phyloP scores from a whole-genome alignment of 2,797 vertebrate genomes.

The Anabacerthia variegaticeps region DNA sequence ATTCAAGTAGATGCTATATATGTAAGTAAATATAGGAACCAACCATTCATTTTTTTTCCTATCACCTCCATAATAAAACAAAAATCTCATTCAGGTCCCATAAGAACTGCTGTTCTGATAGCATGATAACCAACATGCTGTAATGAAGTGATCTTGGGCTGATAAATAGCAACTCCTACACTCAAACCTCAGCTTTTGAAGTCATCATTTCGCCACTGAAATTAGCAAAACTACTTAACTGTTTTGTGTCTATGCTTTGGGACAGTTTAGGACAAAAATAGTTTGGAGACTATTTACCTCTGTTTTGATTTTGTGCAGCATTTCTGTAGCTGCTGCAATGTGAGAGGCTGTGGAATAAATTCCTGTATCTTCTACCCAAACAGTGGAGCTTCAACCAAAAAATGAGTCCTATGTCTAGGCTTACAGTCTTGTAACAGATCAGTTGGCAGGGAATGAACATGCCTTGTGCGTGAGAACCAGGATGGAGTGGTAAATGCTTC shows the following conservation, averaged over 20 bases:
- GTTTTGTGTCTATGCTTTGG: background rate
- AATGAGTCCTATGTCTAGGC: fast-evolving
- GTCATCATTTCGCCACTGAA: background rate
- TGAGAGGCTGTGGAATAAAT: background rate
- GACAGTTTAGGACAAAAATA: background rate
- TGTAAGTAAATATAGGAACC: background rate
- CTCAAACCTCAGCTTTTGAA: background rate
- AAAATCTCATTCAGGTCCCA: background rate
- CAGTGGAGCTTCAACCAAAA: background rate
- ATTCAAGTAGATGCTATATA: background rate
- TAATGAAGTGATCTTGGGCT: background rate
- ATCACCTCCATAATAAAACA: background rate
- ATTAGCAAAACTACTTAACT: background rate
- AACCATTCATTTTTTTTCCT: background rate
- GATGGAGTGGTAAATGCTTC: background rate
- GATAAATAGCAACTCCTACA: background rate
- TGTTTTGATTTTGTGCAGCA: background rate
- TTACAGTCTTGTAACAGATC: background rate
- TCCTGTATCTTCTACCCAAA: background rate
- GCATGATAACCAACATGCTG: background rate
- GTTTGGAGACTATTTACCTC: background rate
- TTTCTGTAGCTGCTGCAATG: background rate
- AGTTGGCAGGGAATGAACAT: background rate
- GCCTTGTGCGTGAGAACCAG: background rate
- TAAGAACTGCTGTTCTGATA: background rate